Conservation (phyloP, 2,888 invertebrate genomes). For the Tridacna gigas region DNA sequence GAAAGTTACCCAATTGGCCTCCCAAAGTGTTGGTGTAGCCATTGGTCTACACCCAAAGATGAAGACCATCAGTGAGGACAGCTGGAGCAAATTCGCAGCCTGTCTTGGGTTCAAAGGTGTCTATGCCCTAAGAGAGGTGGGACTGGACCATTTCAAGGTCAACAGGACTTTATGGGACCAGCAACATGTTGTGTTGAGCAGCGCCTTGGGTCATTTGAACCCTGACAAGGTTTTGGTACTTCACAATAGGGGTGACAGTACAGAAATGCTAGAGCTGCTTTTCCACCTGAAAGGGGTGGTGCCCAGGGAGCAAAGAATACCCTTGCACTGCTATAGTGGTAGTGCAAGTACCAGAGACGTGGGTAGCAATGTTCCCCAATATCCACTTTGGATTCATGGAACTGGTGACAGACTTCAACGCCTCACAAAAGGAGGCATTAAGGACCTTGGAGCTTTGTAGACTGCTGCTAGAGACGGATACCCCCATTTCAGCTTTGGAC, state of each 20-base stretch:
- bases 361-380: neutral
- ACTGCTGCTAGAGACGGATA: no score
- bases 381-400: neutral
- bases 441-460: neutral
- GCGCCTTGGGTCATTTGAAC: neutral
- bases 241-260: neutral
- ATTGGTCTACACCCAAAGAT: neutral
- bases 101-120: no score
- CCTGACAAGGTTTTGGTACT: neutral
- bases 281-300: neutral
- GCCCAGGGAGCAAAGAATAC: neutral
- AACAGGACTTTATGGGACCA: no score
- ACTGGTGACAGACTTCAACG: no score
- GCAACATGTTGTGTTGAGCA: neutral
- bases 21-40: neutral
- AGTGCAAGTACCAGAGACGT: no score
- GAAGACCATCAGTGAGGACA: no score
- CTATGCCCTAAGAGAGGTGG: no score
- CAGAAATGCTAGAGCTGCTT: no score
- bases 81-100: no score
- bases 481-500: no score
- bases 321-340: neutral
- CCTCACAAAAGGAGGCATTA: neutral
- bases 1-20: neutral
- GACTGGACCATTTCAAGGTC: no score